phyloP scores from a whole-genome alignment of 2,797 vertebrate species.

The Alectoris magna region DNA sequence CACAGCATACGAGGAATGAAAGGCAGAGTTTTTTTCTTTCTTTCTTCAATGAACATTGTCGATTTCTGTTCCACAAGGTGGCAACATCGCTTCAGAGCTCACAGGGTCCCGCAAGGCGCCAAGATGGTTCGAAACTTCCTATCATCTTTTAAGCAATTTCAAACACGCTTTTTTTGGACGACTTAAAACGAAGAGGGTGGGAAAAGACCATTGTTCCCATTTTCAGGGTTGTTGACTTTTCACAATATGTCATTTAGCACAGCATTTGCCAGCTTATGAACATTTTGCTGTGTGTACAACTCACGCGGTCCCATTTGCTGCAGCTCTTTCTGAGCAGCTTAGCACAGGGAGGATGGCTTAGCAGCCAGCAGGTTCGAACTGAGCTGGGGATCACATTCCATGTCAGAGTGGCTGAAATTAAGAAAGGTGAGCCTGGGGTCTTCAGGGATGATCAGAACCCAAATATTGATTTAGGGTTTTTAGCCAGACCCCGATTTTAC shows the following conservation, averaged over 20 bases:
- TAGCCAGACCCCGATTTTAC: not conserved
- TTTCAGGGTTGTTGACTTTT: not conserved
- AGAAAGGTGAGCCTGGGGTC: not conserved
- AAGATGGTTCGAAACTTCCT: not conserved
- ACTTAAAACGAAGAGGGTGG: not conserved
- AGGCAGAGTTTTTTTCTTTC: not conserved
- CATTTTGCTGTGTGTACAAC: not conserved
- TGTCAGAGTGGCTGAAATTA: not conserved
- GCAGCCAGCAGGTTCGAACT: not conserved
- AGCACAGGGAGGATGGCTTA: not conserved
- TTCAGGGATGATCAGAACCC: not conserved
- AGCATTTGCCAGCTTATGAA: not conserved
- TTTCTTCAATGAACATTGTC: not conserved
- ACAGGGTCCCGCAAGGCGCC: not conserved
- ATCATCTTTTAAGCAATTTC: not conserved
- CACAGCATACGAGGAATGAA: not conserved
- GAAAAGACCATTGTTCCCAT: not conserved
- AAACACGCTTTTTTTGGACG: not conserved
- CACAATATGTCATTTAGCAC: not conserved
- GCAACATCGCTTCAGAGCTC: slow-evolving; percentile 76
- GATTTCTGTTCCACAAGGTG: slow-evolving; percentile 76
- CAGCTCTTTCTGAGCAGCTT: not conserved
- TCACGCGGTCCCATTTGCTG: not conserved
- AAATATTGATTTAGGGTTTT: not conserved
- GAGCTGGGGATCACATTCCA: not conserved